Base-by-base conservation (phyloP, 2,113 vertebrate genomes). In the Callaeas wilsoni region DNA sequence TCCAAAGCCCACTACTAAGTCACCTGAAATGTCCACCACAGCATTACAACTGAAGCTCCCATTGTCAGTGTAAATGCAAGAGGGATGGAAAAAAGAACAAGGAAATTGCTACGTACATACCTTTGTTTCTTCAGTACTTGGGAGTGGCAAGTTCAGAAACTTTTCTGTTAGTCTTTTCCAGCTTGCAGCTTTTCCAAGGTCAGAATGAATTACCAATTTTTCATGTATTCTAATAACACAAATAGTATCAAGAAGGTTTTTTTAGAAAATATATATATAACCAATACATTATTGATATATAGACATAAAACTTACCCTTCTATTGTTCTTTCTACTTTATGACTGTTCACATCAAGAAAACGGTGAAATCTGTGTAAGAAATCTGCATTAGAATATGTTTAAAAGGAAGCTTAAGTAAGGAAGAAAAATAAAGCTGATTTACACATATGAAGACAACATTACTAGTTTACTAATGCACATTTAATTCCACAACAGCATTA, bases 131-230 rank as follows among this genome's bases (percentile, higher is more conserved):
- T 99, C 98, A 77, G 97, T 95, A 60, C 96, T 98, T 3, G 98
- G 98, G 65, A 99, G 98, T 6, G 99, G 98, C 2, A 98, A 98
- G 86, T 98, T 98, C 76, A 99, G 98, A 97, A 99, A 99, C 85
- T 99, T 98, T 33, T 99, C 97, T 39, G 99, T 99, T 93, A 99
- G 96, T 70, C 98, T 98, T 92, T 96, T 98, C 99, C 99, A 99
- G 90, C 98, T 99, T 93, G 98, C 98, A 69, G 99, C 99, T 98
- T 99, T 99, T 94, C 97, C 97, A 82, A 99, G 95, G 92, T 99
- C 99, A 37, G 99, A 99, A 97, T 99, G 99, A 86, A 99, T 97
- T 97, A 99, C 95, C 64, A 99, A 98, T 95, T 99, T 99, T 89
- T 99, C 99, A 91, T 99, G 97, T 97, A 99, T 99, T 92, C 99